phyloP scores from a whole-genome alignment of 2,113 vertebrate species.

The Symphodus melops region DNA sequence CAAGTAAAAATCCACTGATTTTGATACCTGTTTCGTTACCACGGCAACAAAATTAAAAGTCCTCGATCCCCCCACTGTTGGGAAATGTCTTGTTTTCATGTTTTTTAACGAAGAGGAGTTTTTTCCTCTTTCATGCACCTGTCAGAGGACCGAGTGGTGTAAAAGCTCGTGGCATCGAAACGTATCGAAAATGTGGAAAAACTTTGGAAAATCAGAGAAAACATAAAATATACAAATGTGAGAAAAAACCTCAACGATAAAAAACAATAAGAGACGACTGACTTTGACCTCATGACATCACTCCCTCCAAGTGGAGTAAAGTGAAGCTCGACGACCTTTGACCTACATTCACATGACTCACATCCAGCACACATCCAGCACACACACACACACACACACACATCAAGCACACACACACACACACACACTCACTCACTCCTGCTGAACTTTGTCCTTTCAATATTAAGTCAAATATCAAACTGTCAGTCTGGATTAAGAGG shows the following conservation, averaged over 20 bases:
- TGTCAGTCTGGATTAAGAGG: slow-evolving; percentile 59
- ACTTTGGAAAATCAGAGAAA: slow-evolving; percentile 7
- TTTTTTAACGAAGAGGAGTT: too few relatives aligned
- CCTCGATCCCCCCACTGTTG: too few relatives aligned
- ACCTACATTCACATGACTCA: slow-evolving; percentile 42
- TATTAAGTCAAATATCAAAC: slow-evolving; percentile 69
- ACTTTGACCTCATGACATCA: slow-evolving; percentile 15
- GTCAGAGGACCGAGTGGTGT: too few relatives aligned
- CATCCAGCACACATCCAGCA: slow-evolving; percentile 31
- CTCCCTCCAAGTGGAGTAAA: neutral
- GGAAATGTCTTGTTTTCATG: too few relatives aligned
- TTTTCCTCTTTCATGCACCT: too few relatives aligned
- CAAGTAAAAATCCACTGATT: neutral
- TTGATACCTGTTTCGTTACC: too few relatives aligned
- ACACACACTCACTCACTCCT: slow-evolving; percentile 2
- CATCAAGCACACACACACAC: too few relatives aligned
- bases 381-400: too few relatives aligned
- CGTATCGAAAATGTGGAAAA: too few relatives aligned
- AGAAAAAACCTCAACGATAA: slow-evolving; percentile 51
- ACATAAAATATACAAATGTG: slow-evolving; percentile 28
- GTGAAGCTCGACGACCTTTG: slow-evolving; percentile 9
- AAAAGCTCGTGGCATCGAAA: too few relatives aligned
- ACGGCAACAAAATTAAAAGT: too few relatives aligned
- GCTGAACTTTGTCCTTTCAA: slow-evolving; percentile 65
- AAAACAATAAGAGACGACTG: neutral